Percentiles rank a stretch among this genome's conserved stretches.
phyloP scores from a whole-genome alignment of 2,113 vertebrate genomes.

The Passer montanus region DNA sequence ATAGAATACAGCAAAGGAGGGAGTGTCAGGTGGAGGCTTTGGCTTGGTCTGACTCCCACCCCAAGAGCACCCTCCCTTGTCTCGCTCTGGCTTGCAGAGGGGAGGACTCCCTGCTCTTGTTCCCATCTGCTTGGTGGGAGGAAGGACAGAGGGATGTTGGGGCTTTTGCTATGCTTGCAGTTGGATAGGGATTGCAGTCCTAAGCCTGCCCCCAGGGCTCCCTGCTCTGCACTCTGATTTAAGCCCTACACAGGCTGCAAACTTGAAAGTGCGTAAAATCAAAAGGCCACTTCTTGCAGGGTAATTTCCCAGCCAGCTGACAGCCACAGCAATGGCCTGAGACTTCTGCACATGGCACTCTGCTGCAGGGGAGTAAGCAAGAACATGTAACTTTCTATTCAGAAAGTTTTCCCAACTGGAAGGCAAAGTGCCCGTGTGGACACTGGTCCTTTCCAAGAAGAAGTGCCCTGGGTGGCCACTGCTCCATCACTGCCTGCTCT shows the following conservation, averaged over 20 bases:
- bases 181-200: background rate
- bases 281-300: background rate
- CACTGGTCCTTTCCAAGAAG: background rate
- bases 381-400: background rate
- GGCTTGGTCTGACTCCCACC: background rate
- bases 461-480: accelerated
- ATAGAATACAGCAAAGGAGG: background rate
- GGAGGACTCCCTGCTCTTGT: background rate
- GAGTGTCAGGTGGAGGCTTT: background rate
- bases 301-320: background rate
- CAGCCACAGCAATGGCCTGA: background rate
- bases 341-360: background rate
- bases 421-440: accelerated
- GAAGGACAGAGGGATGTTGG: background rate
- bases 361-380: background rate
- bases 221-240: background rate
- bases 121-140: background rate
- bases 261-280: background rate
- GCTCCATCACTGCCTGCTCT: accelerated
- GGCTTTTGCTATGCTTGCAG: background rate
- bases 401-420: background rate
- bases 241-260: background rate
- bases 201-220: background rate
- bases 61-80: background rate
- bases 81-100: background rate